Conservation (phyloP, 2,113 vertebrate species). For the Bagarius yarrelli region DNA sequence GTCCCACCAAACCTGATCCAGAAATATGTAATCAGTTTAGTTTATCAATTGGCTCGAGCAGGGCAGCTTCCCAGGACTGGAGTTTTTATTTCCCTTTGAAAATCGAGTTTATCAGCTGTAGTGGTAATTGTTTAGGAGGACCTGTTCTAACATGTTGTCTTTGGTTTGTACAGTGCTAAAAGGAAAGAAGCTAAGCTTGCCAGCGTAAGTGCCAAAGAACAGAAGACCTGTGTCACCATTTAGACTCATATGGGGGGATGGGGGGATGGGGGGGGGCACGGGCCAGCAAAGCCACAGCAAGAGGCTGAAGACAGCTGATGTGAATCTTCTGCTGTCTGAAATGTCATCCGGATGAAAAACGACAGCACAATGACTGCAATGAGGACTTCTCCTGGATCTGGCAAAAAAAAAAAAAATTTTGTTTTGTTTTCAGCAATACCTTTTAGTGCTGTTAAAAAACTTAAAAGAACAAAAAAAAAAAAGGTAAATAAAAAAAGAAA, state of each 20-base stretch:
- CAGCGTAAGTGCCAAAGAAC: conserved; percentile 84
- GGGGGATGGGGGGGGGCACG: conserved; percentile 76
- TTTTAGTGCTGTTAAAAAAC: conserved; percentile 89
- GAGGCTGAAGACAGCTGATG: conserved; percentile 82
- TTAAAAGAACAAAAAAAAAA: conserved; percentile 52
- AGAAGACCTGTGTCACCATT: conserved; percentile 73
- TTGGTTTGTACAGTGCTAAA: conserved; percentile 83
- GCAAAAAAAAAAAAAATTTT: conserved; percentile 18
- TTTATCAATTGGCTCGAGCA: background rate
- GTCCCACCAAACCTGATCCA: background rate
- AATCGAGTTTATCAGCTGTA: background rate
- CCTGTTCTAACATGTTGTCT: conserved; percentile 12
- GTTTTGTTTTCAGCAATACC: conserved; percentile 92
- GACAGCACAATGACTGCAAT: conserved; percentile 49
- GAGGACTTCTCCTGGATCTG: conserved; percentile 46
- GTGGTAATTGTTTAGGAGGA: background rate
- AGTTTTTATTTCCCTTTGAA: background rate
- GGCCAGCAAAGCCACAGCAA: conserved; percentile 74
- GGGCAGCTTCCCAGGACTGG: background rate
- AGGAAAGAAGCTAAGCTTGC: conserved; percentile 99
- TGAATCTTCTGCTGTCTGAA: conserved; percentile 62
- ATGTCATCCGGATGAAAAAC: conserved; percentile 27
- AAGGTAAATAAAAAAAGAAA: conserved; percentile 23
- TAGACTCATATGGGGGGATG: conserved; percentile 75
- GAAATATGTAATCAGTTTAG: background rate